Evolutionary conservation across 2,113 vertebrate genomes (phyloP).

Genomic region (Lophius piscatorius): DNA sequence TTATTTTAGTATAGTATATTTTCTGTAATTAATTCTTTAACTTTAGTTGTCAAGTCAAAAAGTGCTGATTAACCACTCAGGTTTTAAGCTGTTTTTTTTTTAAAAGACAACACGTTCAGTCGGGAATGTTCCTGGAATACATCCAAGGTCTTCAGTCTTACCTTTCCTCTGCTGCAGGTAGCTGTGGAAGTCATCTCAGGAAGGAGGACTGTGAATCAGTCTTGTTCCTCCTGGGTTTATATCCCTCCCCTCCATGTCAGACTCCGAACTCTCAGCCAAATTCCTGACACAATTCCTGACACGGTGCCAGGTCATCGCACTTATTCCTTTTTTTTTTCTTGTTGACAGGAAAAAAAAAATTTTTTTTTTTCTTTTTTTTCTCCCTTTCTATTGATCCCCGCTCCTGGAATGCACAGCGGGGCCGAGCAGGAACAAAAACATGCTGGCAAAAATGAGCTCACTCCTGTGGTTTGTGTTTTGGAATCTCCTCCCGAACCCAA

Average conservation of each 20-base stretch:
- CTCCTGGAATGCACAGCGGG: slow-evolving; percentile 35
- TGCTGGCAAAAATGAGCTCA: slow-evolving; percentile 14
- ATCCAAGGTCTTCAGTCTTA: slow-evolving; percentile 28
- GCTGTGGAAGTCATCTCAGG: slow-evolving; percentile 37
- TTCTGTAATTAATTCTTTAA: too few relatives aligned
- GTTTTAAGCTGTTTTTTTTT: too few relatives aligned
- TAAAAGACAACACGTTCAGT: too few relatives aligned
- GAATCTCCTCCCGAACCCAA: slow-evolving; percentile 32
- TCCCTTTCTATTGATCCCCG: slow-evolving; percentile 36
- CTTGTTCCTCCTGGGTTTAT: slow-evolving; percentile 37
- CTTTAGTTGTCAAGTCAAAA: too few relatives aligned
- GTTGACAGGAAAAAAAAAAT: slow-evolving; percentile 56
- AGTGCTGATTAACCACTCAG: too few relatives aligned
- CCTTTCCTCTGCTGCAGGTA: slow-evolving; percentile 40
- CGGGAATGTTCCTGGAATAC: too few relatives aligned
- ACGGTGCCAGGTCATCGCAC: slow-evolving; percentile 54
- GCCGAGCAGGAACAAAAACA: slow-evolving; percentile 39
- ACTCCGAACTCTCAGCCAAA: slow-evolving; percentile 29
- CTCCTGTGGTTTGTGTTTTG: slow-evolving; percentile 43
- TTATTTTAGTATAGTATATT: too few relatives aligned
- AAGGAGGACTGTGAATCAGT: slow-evolving; percentile 30
- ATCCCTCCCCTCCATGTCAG: slow-evolving; percentile 19
- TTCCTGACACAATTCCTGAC: slow-evolving; percentile 62
- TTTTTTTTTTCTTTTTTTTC: too few relatives aligned
- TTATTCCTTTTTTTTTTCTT: slow-evolving; percentile 53